Conservation (phyloP, 1,140 invertebrate species). For the Hirudo medicinalis region DNA sequence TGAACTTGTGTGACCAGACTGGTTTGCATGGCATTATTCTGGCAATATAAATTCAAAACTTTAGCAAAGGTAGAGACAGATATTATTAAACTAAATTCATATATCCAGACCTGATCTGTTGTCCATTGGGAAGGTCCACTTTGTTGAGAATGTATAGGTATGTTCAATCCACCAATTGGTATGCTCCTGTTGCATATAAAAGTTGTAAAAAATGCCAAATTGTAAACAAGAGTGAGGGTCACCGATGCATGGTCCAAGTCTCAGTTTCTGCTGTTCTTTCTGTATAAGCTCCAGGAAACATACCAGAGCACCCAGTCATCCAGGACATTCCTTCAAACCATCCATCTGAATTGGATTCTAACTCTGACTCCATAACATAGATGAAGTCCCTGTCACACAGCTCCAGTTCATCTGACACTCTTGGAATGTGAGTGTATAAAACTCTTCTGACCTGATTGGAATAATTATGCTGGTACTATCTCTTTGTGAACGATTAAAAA, state of each 20-base stretch:
- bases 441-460: slow-evolving; percentile 58
- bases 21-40: slow-evolving; percentile 7
- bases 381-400: slow-evolving; percentile 71
- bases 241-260: slow-evolving; percentile 71
- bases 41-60: neutral
- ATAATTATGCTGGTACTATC: neutral
- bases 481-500: neutral
- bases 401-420: slow-evolving; percentile 68
- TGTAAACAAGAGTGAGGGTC: neutral
- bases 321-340: slow-evolving; percentile 77
- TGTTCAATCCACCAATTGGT: slow-evolving; percentile 20
- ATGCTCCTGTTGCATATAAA: slow-evolving; percentile 18
- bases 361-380: slow-evolving; percentile 59
- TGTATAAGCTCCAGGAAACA: slow-evolving; percentile 65
- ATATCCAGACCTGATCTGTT: neutral
- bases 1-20: neutral
- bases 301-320: slow-evolving; percentile 63
- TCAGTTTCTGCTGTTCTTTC: slow-evolving; percentile 69
- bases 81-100: no score
- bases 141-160: slow-evolving; percentile 10
- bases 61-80: no score
- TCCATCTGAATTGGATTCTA: slow-evolving; percentile 59
- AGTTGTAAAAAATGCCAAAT: neutral
- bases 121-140: slow-evolving; percentile 13
- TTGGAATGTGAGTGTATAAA: slow-evolving; percentile 59